Base-by-base conservation (phyloP, 2,113 vertebrate genomes). In the Plectropomus leopardus region DNA sequence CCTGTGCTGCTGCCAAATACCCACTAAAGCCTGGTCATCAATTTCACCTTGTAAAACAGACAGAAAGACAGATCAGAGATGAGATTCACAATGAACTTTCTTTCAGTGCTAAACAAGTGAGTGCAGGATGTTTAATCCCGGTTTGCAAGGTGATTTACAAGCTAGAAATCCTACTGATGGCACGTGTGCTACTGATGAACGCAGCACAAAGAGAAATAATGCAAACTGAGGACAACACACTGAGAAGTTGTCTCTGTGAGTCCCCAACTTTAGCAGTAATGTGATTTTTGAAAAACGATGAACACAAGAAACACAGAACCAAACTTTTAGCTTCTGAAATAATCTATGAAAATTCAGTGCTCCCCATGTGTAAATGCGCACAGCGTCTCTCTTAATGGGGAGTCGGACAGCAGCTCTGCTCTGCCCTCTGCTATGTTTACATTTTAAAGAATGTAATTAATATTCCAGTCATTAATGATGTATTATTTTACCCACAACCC, bases 1-100 rank as follows among this genome's bases (percentile, higher is more conserved):
- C 85, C 82, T 88, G 85, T 83, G 48, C 53, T 80, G 71, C 73
- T 82, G 90, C 88, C 90, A 91, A 88, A 79, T 80, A 81, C 69
- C 84, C 77, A 86, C 83, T 87, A 90, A 84, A 82, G 77, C 66
- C 72, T 45, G n/a, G n/a, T 77, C 63, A 89, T 82, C 76, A 60
- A 70, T 89, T 86, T 81, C 36, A 65, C 66, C 48, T 72, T 82
- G 78, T 86, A 72, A 82, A 78, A 85, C 76, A 89, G 50, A 86
- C 21, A 66, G 58, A 63, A 53, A 44, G 81, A 72, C 53, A 76
- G 59, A 78, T 74, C 55, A 58, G 63, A 73, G 14, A 71, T 50
- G 32, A 54, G 34, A 75, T 78, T 81, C 21, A 61, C 50, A 34
- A 19, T 51, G 44, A 63, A 28, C 26, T 50, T 19, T 45, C 63